Evolutionary conservation across 2,113 vertebrate species (phyloP), one percentile per base, ranked within the genome.

Genomic region (Carassius carassius): DNA sequence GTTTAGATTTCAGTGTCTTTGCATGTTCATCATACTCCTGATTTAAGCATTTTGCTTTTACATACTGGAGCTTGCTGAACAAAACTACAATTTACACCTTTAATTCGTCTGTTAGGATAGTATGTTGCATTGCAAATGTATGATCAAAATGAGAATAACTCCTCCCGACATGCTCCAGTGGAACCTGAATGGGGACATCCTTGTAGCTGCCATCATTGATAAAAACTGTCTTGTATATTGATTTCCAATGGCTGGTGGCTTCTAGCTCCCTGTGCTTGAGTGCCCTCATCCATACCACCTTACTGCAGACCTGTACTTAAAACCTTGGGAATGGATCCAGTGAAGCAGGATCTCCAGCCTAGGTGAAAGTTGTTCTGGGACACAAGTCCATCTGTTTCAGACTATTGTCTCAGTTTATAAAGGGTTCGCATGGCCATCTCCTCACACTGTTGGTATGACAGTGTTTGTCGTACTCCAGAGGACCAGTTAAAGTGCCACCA

Each of bases 371-470:
- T 80, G 88, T 80, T 83, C 17, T 86, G 89, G 84, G 86, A 92
- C 69, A 85, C n/a, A 12, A 60, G 60, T 54, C 54, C 84, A 80
- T 87, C 87, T 86, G 81, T 82, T 86, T 78, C 88, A 77, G 84
- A 87, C 89, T 7, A 89, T 91, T 92, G 90, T 93, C 90, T 93
- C 87, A 63, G 82, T 92, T 93, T 89, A 88, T 87, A 84, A 90
- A 93, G 90, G 87, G 88, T 90, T 90, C 89, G 88, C 89, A 86
- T 87, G 81, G 91, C 90, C 90, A 90, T 17, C 51, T 54, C 51
- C 51, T 54, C 51, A 54, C 51, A 54, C 90, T 93, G 88, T 78
- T 32, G 58, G 70, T 87, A 81, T 19, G 35, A 84, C 56, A 83
- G 90, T 87, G 86, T 87, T 87, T 67, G 82, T 80, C 1, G 5